These are phyloP conservation scores for Drosophila nigromelanica DNA, from an alignment of 1,140 invertebrate species.

Conservation along the genomic window DNA sequence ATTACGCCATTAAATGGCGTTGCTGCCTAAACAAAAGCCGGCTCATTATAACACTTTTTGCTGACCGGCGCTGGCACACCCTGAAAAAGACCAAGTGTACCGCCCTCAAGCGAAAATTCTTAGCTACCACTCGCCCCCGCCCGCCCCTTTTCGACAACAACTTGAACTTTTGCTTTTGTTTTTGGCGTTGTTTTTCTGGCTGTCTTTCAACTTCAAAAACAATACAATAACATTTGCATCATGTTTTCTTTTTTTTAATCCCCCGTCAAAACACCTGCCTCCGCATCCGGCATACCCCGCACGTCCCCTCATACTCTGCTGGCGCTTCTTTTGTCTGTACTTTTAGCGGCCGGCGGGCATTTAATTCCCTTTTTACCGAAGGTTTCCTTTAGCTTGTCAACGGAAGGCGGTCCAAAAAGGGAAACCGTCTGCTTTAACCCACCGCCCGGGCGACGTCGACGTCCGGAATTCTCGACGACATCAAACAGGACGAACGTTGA, in stretches of 20 bases:
- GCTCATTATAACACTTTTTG: conserved; percentile 57
- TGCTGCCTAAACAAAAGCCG: conserved; percentile 40
- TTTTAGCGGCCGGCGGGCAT: conserved; percentile 46
- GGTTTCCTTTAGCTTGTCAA: conserved; percentile 59
- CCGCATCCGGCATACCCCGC: background rate
- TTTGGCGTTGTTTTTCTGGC: conserved; percentile 17
- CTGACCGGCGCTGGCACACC: conserved; percentile 36
- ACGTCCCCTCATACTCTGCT: background rate
- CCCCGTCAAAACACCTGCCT: conserved; percentile 13
- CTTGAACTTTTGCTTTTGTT: conserved; percentile 53
- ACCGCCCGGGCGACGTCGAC: conserved; percentile 15
- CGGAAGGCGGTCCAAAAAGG: conserved; percentile 43
- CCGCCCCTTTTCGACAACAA: conserved; percentile 23
- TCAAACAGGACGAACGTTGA: conserved; percentile 40
- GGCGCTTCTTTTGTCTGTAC: conserved; percentile 46
- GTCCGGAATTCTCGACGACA: conserved; percentile 40
- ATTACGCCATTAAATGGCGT: conserved; percentile 36
- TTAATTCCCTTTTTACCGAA: conserved; percentile 50
- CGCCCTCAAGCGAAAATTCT: background rate
- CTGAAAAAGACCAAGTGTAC: background rate
- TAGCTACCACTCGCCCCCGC: background rate
- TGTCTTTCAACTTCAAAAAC: conserved; percentile 44
- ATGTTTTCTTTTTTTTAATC: conserved; percentile 38
- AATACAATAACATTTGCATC: conserved; percentile 56
- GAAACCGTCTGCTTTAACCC: conserved; percentile 40